phyloP scores from a whole-genome alignment of 1,140 invertebrate species.

The Parapsyche elsis region DNA sequence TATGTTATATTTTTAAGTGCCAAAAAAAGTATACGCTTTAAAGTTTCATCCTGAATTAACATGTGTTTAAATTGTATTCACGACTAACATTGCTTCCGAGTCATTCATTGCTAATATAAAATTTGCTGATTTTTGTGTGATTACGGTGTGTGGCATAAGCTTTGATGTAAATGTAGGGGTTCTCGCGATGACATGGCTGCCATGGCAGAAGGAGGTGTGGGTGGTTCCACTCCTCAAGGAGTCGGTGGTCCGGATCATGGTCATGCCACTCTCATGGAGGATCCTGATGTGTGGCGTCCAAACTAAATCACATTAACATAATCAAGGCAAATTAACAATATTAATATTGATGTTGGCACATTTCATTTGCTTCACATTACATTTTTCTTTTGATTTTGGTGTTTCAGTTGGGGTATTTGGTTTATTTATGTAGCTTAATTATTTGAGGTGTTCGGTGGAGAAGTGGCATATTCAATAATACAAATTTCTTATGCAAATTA shows the following conservation, averaged over 20 bases:
- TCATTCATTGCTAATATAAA: constrained; percentile 1
- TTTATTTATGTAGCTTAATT: no score
- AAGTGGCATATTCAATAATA: no score
- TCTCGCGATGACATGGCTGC: constrained; percentile 85
- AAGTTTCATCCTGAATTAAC: background rate
- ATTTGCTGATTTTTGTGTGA: background rate
- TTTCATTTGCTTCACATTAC: background rate
- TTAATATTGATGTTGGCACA: background rate
- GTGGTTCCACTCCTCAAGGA: constrained; percentile 71
- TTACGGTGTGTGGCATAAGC: constrained; percentile 20
- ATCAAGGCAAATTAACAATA: constrained; percentile 62
- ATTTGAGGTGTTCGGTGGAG: no score
- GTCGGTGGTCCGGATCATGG: constrained; percentile 71
- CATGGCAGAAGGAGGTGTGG: constrained; percentile 74
- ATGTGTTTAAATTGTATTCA: background rate
- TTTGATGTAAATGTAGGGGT: constrained; percentile 69
- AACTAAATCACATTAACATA: constrained; percentile 73
- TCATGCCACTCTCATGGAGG: constrained; percentile 86
- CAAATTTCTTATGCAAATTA: no score
- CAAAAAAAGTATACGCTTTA: background rate
- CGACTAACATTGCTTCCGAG: background rate
- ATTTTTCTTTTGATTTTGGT: no score
- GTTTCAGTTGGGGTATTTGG: no score
- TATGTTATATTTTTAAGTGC: background rate
- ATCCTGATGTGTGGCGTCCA: constrained; percentile 89